Evolutionary conservation across 1,140 invertebrate species (phyloP).

Genomic region (Chironomus striatipennis): DNA sequence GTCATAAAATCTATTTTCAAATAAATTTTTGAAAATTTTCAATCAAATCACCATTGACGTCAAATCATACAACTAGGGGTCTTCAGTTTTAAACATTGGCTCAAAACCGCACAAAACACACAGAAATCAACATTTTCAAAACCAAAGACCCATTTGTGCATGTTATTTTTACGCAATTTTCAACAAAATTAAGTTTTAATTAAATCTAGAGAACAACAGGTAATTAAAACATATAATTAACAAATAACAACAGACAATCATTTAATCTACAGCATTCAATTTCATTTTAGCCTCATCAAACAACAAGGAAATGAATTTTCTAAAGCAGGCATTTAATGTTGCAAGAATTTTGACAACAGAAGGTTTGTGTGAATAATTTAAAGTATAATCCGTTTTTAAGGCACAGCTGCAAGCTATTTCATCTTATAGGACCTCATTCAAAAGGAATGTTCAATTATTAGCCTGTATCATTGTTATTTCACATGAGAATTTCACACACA

Average conservation of each 20-base stretch:
- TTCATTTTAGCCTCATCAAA: too few relatives aligned
- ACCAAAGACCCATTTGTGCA: not conserved
- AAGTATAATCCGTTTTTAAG: slow-evolving; percentile 4
- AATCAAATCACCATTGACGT: too few relatives aligned
- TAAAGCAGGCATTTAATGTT: slow-evolving; percentile 38
- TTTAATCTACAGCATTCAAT: too few relatives aligned
- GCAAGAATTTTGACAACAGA: slow-evolving; percentile 37
- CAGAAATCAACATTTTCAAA: too few relatives aligned
- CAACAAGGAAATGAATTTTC: slow-evolving; percentile 34
- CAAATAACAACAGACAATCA: too few relatives aligned
- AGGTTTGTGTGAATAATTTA: slow-evolving; percentile 28
- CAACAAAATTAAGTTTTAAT: not conserved
- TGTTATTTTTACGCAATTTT: not conserved
- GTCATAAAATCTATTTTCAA: too few relatives aligned
- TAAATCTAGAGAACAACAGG: not conserved
- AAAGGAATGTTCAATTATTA: slow-evolving; percentile 23
- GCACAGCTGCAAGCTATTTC: slow-evolving; percentile 34
- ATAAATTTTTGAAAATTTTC: too few relatives aligned
- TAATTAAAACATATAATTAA: too few relatives aligned
- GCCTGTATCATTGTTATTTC: slow-evolving; percentile 27
- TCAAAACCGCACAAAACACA: too few relatives aligned
- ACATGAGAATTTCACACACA: slow-evolving; percentile 28
- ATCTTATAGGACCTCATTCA: slow-evolving; percentile 28
- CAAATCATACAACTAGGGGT: too few relatives aligned
- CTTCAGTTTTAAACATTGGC: too few relatives aligned